Base-by-base conservation (phyloP, 2,797 vertebrate species). In the Salarias fasciatus region DNA sequence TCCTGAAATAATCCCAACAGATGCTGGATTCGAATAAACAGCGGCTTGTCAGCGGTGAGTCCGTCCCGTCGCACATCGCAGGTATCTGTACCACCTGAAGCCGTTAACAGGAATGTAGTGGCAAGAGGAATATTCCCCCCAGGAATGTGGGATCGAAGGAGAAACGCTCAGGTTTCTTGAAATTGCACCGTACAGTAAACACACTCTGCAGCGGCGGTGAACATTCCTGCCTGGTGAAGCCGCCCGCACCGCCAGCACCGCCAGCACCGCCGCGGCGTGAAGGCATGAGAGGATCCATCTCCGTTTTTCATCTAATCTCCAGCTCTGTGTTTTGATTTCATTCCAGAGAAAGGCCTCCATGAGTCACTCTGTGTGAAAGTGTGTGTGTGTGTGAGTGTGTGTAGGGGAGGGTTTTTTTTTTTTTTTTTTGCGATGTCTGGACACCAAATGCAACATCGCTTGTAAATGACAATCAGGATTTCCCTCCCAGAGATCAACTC, bases 391-490 rank as follows among this genome's bases (percentile, higher is more conserved):
- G 3, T 3, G 18, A 24, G 18, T 24, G 18, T 24, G 18, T 24
- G 18, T 24, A 24, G 18, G 18, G 18, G 18, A 24, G n/a, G n/a
- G n/a, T n/a, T n/a, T n/a, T 24, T 24, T 24, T 24, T 24, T 24
- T 24, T 24, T 24, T 24, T 24, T 24, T 49, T 54, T 8, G 53
- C 18, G 0, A 42, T 4, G 30, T 10, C 56, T 5, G 13, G 53
- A 45, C 40, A 51, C 31, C 44, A 37, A 72, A 41, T 11, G 18
- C 51, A 58, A 53, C 69, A 5, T 2, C 0, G 29, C 61, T 47
- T 33, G 52, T 70, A 77, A 84, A 77, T 28, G 46, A 76, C 70
- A 59, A 35, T 47, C 55, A 45, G 15, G 9, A 50, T 57, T 58
- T 69, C n/a, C 6, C 51, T 29, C 47, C 40, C 10, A 11, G 54